Percentiles rank a stretch among this genome's conserved stretches.
These are phyloP conservation scores for Terebella lapidaria DNA, from an alignment of 2,888 invertebrate species.

Conservation along the genomic window DNA sequence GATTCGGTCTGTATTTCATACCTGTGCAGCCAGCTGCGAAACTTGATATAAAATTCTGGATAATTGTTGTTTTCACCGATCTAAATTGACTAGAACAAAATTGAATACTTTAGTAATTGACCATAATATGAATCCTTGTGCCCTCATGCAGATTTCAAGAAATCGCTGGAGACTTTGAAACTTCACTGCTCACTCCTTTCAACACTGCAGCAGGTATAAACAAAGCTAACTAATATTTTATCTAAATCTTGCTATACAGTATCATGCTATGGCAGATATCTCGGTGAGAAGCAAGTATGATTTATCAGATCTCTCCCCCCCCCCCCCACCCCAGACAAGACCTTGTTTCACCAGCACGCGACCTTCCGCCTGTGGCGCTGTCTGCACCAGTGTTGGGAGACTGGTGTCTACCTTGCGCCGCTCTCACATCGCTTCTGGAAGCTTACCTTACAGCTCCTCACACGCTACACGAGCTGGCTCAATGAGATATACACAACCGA, in stretches of 20 bases:
- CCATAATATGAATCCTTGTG: too few relatives aligned
- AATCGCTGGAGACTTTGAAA: constrained; percentile 70
- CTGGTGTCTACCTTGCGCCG: constrained; percentile 73
- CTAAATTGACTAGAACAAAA: too few relatives aligned
- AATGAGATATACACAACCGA: constrained; percentile 24
- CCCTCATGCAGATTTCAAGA: constrained; percentile 80
- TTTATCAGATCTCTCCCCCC: too few relatives aligned
- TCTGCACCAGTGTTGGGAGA: constrained; percentile 68
- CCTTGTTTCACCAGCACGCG: constrained; percentile 26
- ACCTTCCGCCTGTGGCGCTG: constrained; percentile 59
- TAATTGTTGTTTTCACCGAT: too few relatives aligned
- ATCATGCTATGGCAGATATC: too few relatives aligned
- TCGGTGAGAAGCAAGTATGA: too few relatives aligned
- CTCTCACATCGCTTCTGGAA: constrained; percentile 70
- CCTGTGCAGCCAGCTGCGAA: too few relatives aligned
- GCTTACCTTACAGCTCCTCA: constrained; percentile 75
- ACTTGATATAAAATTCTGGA: too few relatives aligned
- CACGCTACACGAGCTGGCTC: constrained; percentile 71
- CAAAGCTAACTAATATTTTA: too few relatives aligned
- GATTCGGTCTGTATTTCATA: too few relatives aligned
- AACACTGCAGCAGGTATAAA: constrained; percentile 31
- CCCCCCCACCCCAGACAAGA: constrained; percentile 1
- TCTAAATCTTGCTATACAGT: too few relatives aligned
- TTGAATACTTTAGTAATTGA: too few relatives aligned
- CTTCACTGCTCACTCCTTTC: constrained; percentile 52